Percentiles rank a stretch among this genome's conserved stretches.
These are phyloP conservation scores for Dipodomys stephensi DNA, from an alignment of 2,113 vertebrate genomes.

Conservation along the genomic window DNA sequence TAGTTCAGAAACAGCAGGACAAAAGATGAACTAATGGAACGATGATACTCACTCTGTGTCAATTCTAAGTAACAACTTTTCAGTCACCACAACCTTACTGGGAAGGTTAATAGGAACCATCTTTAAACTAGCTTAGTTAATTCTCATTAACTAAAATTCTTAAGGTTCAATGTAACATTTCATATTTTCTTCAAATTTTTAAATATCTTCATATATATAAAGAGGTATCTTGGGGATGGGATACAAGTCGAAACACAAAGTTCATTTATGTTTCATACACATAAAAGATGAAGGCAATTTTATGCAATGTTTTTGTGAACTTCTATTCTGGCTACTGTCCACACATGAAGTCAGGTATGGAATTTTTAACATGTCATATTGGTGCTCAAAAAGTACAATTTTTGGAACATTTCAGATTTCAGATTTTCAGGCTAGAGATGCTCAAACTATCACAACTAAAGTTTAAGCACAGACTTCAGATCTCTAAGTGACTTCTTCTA, in stretches of 20 bases:
- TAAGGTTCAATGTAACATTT: not conserved
- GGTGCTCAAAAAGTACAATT: not conserved
- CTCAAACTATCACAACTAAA: not conserved
- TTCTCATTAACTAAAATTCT: not conserved
- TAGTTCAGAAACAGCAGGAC: too few relatives aligned
- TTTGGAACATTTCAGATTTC: not conserved
- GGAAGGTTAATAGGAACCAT: not conserved
- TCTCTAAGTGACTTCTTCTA: not conserved
- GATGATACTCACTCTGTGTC: not conserved
- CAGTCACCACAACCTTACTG: not conserved
- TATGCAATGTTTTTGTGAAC: not conserved
- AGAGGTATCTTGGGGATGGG: not conserved
- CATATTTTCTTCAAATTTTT: not conserved
- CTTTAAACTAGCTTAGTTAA: not conserved
- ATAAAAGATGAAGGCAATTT: not conserved
- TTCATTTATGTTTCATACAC: not conserved
- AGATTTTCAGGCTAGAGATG: not conserved
- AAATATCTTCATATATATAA: not conserved
- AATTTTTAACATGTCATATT: not conserved
- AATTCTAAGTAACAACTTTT: not conserved
- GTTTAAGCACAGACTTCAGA: not conserved
- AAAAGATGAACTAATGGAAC: too few relatives aligned
- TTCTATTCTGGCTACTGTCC: not conserved
- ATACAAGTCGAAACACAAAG: not conserved
- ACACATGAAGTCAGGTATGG: not conserved